A percentile compares a stretch with the other conserved stretches of the same genome.
Evolutionary conservation across 2,113 vertebrate genomes (phyloP).

Genomic region (Engystomops pustulosus): DNA sequence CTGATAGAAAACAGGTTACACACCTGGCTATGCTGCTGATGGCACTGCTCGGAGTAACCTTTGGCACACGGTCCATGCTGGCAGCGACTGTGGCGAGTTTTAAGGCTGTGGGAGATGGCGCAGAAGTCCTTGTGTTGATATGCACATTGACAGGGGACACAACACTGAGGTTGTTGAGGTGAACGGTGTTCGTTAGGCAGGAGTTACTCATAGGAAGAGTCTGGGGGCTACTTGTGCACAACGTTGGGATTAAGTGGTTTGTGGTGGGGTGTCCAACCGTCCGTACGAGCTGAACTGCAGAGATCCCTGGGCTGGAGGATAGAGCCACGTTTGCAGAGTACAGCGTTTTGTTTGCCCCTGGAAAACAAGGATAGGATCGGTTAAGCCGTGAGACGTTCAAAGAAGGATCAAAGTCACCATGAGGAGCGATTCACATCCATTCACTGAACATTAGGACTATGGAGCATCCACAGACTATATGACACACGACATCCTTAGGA

Average conservation of each 20-base stretch:
- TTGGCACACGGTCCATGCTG: slow-evolving; percentile 89
- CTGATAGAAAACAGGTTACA: too few species aligned
- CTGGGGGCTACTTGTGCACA: slow-evolving; percentile 83
- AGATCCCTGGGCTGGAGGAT: slow-evolving; percentile 82
- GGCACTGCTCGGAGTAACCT: slow-evolving; percentile 88
- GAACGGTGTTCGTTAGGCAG: slow-evolving; percentile 81
- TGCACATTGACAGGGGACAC: slow-evolving; percentile 88
- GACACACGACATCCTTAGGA: too few species aligned
- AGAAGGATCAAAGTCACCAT: too few species aligned
- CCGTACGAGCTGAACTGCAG: slow-evolving; percentile 81
- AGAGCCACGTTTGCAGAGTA: slow-evolving; percentile 85
- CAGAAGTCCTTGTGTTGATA: slow-evolving; percentile 85
- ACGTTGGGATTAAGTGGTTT: slow-evolving; percentile 82
- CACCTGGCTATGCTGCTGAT: slow-evolving; percentile 88
- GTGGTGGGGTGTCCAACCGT: slow-evolving; percentile 83
- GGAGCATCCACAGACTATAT: neutral
- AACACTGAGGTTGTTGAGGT: slow-evolving; percentile 86
- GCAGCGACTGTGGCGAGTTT: slow-evolving; percentile 90
- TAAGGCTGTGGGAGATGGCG: slow-evolving; percentile 91
- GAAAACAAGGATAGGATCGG: neutral
- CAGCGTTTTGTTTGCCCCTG: slow-evolving; percentile 83
- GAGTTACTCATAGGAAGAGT: slow-evolving; percentile 86
- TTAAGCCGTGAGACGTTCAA: too few species aligned
- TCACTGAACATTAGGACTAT: neutral
- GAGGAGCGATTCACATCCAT: neutral